Conservation (phyloP, 2,888 invertebrate species). For the Pimpla rufipes region DNA sequence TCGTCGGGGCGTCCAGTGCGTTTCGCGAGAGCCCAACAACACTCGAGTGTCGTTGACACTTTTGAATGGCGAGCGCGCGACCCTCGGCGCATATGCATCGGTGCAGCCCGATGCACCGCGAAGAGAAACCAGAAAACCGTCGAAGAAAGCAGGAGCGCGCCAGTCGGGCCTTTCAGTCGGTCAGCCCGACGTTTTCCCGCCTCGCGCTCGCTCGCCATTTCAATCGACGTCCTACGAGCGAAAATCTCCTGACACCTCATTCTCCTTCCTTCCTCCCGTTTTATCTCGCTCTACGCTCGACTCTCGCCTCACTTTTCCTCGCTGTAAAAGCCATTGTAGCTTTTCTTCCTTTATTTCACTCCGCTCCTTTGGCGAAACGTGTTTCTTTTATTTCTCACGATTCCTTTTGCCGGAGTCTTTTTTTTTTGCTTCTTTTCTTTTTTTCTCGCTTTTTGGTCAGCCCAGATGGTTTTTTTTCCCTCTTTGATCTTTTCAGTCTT, state of each 20-base stretch:
- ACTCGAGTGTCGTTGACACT: constrained; percentile 70
- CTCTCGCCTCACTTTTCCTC: background rate
- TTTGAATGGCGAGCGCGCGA: constrained; percentile 58
- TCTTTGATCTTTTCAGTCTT: background rate
- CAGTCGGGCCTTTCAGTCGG: constrained; percentile 5
- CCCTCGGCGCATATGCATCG: constrained; percentile 40
- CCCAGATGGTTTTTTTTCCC: background rate
- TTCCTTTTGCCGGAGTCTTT: background rate
- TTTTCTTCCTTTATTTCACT: background rate
- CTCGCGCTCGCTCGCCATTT: background rate
- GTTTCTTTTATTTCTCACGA: constrained; percentile 8
- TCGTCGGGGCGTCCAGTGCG: constrained; percentile 58
- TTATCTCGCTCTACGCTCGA: no score
- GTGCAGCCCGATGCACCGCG: constrained; percentile 12
- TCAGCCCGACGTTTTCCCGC: constrained; percentile 9
- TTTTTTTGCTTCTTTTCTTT: background rate
- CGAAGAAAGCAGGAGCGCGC: constrained; percentile 19
- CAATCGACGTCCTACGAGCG: constrained; percentile 14
- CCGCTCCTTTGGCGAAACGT: background rate
- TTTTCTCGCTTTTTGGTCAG: background rate
- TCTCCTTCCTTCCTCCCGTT: no score
- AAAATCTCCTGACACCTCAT: constrained; percentile 19
- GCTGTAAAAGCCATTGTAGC: background rate
- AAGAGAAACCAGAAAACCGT: background rate
- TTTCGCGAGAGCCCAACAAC: constrained; percentile 48